Evolutionary conservation across 2,888 invertebrate genomes (phyloP).

Genomic region (Drosophila hamatofila): DNA sequence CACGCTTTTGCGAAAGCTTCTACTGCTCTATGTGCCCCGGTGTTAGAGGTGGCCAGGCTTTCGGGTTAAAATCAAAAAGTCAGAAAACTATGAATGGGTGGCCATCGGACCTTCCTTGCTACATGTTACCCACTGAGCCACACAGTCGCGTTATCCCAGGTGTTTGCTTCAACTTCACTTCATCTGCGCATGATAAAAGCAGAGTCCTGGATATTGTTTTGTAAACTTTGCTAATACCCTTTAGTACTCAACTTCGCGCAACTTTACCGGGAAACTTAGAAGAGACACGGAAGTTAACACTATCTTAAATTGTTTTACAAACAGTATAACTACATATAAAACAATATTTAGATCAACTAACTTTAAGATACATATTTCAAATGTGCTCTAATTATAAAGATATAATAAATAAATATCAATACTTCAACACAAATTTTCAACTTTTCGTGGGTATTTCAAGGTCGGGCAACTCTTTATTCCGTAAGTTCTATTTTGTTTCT

Average conservation of each 20-base stretch:
- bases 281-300: not conserved
- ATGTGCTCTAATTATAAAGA: too few relatives aligned
- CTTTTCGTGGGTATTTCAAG: constrained; percentile 22
- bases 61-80: constrained; percentile 60
- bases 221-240: constrained; percentile 63
- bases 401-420: not conserved
- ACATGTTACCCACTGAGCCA: constrained; percentile 28
- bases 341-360: not conserved
- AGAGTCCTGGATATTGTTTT: constrained; percentile 65
- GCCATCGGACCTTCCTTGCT: constrained; percentile 23
- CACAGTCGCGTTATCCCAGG: constrained; percentile 60
- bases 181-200: constrained; percentile 45
- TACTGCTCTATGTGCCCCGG: not conserved
- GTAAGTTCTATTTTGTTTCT: constrained; percentile 25
- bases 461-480: constrained; percentile 3
- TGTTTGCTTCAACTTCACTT: constrained; percentile 68
- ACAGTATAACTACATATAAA: not conserved
- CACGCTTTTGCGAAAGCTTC: not conserved
- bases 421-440: not conserved
- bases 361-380: too few relatives aligned
- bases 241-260: not conserved
- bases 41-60: constrained; percentile 13
- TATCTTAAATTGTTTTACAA: not conserved
- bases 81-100: constrained; percentile 45
- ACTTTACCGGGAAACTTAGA: not conserved